Conservation (phyloP, 2,113 vertebrate genomes). For the Bujurquina vittata region DNA sequence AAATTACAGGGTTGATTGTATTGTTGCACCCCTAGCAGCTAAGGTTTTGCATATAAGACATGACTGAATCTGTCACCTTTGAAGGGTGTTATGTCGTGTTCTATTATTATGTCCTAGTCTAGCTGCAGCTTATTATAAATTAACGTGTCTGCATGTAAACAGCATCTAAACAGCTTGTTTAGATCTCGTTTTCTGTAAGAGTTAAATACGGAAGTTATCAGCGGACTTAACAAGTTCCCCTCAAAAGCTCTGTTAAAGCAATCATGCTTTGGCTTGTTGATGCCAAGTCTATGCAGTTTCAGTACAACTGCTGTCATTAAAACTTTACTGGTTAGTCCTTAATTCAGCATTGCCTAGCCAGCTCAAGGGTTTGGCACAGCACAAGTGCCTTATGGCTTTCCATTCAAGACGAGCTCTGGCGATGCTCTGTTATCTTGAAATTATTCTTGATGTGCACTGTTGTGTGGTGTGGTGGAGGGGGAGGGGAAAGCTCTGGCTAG, state of each 20-base stretch:
- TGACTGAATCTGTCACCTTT: not conserved
- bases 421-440: constrained; percentile 40
- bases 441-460: not conserved
- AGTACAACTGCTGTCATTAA: constrained; percentile 32
- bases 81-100: not conserved
- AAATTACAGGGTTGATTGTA: not conserved
- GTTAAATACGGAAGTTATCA: constrained; percentile 22
- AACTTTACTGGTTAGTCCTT: constrained; percentile 20
- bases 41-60: not conserved
- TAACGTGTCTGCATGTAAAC: not conserved
- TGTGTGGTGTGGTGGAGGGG: not conserved
- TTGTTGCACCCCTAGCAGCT: not conserved
- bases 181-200: constrained; percentile 6
- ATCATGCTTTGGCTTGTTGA: constrained; percentile 37
- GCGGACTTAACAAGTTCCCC: constrained; percentile 6
- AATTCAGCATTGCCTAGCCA: constrained; percentile 36
- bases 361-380: constrained; percentile 35
- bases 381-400: constrained; percentile 43
- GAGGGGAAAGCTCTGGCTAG: constrained; percentile 20
- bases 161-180: not conserved
- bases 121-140: not conserved
- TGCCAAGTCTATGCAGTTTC: constrained; percentile 36
- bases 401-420: constrained; percentile 35
- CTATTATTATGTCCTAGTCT: too few relatives aligned
- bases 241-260: constrained; percentile 57